phyloP scores from a whole-genome alignment of 2,797 vertebrate species.

The Cynopterus sphinx region DNA sequence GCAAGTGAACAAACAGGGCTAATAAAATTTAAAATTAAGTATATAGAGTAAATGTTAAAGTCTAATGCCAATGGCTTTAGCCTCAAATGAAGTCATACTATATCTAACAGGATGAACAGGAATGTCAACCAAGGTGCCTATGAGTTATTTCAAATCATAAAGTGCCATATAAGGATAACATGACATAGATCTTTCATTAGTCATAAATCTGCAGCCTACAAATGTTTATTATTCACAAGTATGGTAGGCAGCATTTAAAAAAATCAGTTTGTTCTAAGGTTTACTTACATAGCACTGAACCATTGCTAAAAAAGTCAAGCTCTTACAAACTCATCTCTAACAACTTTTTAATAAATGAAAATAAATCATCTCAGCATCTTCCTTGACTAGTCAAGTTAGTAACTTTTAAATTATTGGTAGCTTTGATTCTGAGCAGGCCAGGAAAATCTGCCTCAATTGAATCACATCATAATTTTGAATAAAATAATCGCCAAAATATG shows the following conservation, averaged over 20 bases:
- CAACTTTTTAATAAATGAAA: not conserved
- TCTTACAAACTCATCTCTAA: not conserved
- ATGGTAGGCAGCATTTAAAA: constrained; percentile 19
- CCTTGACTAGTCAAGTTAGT: not conserved
- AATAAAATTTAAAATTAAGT: not conserved
- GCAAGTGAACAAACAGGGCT: not conserved
- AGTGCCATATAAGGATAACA: not conserved
- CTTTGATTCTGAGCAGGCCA: constrained; percentile 1
- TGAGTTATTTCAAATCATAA: not conserved
- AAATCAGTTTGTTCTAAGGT: not conserved
- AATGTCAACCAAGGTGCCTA: not conserved
- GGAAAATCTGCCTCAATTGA: not conserved
- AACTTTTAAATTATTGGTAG: not conserved
- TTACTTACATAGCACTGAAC: not conserved
- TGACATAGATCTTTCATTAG: not conserved
- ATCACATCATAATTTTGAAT: constrained; percentile 4
- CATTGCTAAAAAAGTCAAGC: not conserved
- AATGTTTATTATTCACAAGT: not conserved
- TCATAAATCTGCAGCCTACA: not conserved
- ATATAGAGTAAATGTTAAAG: not conserved
- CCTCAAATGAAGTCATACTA: not conserved
- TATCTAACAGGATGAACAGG: not conserved
- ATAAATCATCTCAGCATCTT: not conserved
- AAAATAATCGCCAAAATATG: not conserved
- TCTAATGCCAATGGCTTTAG: not conserved